Percentiles rank a stretch among this genome's conserved stretches.
Evolutionary conservation across 2,113 vertebrate species (phyloP).

Genomic region (Megaceryle torquata): DNA sequence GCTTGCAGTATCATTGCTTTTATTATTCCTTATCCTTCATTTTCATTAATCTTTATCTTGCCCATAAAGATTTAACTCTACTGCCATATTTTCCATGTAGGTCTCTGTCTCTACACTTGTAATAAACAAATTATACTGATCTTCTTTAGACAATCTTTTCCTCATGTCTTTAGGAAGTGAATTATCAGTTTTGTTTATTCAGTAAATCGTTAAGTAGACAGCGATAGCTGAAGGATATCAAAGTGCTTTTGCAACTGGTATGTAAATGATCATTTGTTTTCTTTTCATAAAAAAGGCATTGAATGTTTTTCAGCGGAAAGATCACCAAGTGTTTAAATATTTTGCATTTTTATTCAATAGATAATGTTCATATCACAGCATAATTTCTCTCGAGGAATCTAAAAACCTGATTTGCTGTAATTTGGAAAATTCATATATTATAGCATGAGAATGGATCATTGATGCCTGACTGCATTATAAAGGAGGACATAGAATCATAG

Average conservation of each 20-base stretch:
- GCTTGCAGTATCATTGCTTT: neutral
- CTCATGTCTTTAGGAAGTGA: neutral
- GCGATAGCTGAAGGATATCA: neutral
- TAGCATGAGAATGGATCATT: neutral
- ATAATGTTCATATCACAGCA: neutral
- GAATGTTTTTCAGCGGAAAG: neutral
- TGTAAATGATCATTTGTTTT: neutral
- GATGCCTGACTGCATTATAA: neutral
- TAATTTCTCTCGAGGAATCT: neutral
- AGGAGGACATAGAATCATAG: neutral
- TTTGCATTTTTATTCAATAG: neutral
- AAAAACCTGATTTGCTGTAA: neutral
- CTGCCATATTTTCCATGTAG: neutral
- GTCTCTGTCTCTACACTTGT: neutral
- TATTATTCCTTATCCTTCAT: conserved; percentile 5
- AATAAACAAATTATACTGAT: neutral
- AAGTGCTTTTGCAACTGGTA: neutral
- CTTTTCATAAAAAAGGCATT: neutral
- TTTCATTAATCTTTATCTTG: conserved; percentile 39
- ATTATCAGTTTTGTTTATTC: neutral
- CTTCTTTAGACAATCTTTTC: neutral
- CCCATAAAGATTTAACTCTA: conserved; percentile 15
- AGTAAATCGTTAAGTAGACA: neutral
- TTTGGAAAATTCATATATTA: conserved; percentile 16
- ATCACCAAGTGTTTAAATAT: conserved; percentile 23